Evolutionary conservation across 1,140 invertebrate genomes (phyloP).

Genomic region (Heliothis virescens): DNA sequence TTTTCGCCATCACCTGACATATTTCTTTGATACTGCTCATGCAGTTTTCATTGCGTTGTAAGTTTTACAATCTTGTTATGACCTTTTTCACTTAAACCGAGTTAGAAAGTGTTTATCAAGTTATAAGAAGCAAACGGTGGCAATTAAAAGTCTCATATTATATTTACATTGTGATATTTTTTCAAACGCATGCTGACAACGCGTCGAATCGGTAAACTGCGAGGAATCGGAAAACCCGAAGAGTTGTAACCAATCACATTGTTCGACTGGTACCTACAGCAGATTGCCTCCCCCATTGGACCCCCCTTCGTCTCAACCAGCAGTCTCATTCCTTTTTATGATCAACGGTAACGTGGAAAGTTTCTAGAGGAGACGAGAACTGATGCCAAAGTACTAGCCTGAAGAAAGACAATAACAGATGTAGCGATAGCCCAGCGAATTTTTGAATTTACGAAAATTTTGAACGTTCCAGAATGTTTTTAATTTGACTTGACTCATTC

Average conservation of each 20-base stretch:
- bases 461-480: no score
- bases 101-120: no score
- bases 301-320: not conserved
- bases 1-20: no score
- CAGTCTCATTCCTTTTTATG: constrained; percentile 28
- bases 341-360: constrained; percentile 14
- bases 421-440: constrained; percentile 1
- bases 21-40: no score
- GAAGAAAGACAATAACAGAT: constrained; percentile 24
- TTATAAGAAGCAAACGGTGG: no score
- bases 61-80: no score
- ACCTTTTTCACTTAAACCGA: no score
- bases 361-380: constrained; percentile 2
- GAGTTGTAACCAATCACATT: constrained; percentile 1
- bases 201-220: not conserved
- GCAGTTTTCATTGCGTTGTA: no score
- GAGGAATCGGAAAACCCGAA: not conserved
- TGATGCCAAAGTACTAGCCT: constrained; percentile 6
- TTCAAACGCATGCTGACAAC: not conserved
- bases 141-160: no score
- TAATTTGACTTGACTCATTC: no score
- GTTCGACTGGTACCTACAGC: not conserved
- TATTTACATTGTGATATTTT: not conserved
- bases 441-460: no score
- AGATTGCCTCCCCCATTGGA: not conserved